Conservation (phyloP, 2,797 vertebrate species). For the Notoglanidium macrostoma region DNA sequence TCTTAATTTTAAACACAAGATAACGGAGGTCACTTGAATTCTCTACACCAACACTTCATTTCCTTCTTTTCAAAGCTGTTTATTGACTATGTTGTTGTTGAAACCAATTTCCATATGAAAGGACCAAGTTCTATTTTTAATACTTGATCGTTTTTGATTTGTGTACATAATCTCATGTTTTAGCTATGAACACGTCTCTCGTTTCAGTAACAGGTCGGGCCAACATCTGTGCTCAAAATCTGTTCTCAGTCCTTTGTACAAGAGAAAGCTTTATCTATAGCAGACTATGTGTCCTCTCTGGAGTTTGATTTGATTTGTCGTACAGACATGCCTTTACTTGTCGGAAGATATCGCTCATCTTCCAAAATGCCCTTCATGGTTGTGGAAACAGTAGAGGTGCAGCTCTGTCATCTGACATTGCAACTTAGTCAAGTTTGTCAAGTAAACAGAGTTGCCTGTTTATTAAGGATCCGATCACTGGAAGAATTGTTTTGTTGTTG, state of each 20-base stretch:
- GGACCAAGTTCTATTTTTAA: not conserved
- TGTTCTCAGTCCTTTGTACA: constrained; percentile 22
- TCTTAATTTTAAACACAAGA: constrained; percentile 12
- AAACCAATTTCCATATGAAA: not conserved
- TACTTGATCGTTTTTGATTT: not conserved
- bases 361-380: constrained; percentile 12
- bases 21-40: constrained; percentile 14
- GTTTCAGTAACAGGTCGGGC: not conserved
- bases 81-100: not conserved
- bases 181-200: not conserved
- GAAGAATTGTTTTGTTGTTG: not conserved
- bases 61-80: constrained; percentile 5
- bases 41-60: constrained; percentile 2
- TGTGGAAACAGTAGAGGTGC: constrained; percentile 25
- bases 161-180: not conserved
- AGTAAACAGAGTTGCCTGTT: not conserved
- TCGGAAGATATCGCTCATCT: constrained; percentile 37
- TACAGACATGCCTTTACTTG: constrained; percentile 41
- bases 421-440: constrained; percentile 16
- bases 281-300: constrained; percentile 17
- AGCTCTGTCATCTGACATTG: not conserved
- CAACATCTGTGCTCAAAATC: constrained; percentile 28
- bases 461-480: not conserved
- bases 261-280: constrained; percentile 33
- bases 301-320: constrained; percentile 35